Conservation (phyloP, 2,888 invertebrate species). For the Parthenolecanium corni region DNA sequence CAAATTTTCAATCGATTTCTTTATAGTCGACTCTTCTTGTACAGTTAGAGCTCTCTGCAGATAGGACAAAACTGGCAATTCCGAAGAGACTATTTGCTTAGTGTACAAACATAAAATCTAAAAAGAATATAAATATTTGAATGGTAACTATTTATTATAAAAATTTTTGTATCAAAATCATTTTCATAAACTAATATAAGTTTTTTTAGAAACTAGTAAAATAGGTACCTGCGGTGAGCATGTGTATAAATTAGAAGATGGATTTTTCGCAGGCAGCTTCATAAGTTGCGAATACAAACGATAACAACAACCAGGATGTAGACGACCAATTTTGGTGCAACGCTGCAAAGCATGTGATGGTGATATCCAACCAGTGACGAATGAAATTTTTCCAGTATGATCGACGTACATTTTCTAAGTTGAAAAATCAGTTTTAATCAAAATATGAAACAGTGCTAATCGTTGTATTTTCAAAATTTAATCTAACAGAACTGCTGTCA, state of each 20-base stretch:
- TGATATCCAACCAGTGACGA: slow-evolving; percentile 75
- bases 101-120: slow-evolving; percentile 22
- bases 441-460: background rate
- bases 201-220: background rate
- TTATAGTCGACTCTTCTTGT: slow-evolving; percentile 4
- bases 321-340: slow-evolving; percentile 76
- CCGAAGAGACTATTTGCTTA: slow-evolving; percentile 9
- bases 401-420: slow-evolving; percentile 69
- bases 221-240: slow-evolving; percentile 13
- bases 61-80: slow-evolving; percentile 5
- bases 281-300: slow-evolving; percentile 44
- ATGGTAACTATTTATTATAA: no score
- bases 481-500: no score
- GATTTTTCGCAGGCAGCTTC: slow-evolving; percentile 8
- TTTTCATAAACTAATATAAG: background rate
- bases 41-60: slow-evolving; percentile 12
- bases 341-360: slow-evolving; percentile 77
- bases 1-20: slow-evolving; percentile 7
- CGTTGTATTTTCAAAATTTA: no score
- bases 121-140: background rate
- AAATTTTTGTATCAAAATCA: background rate
- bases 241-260: slow-evolving; percentile 12
- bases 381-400: slow-evolving; percentile 59
- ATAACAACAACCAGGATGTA: slow-evolving; percentile 70
- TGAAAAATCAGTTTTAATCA: background rate